Evolutionary conservation across 2,113 vertebrate species (phyloP).

Genomic region (Shinisaurus crocodilurus): DNA sequence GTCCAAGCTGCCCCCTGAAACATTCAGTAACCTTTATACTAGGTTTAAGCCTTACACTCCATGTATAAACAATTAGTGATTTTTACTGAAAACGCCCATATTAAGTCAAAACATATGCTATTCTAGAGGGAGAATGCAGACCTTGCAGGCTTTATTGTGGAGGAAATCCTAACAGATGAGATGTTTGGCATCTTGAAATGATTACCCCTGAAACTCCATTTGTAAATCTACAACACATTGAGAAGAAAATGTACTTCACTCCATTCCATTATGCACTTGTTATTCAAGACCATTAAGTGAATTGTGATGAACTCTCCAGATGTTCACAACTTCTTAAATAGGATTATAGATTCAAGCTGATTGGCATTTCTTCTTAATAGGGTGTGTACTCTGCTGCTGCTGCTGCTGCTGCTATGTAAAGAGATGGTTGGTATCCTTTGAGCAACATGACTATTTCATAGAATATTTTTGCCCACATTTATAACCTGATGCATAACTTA

Average conservation of each 20-base stretch:
- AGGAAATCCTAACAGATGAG: background rate
- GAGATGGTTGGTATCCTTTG: background rate
- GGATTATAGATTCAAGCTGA: background rate
- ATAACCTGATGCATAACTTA: background rate
- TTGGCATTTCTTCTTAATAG: background rate
- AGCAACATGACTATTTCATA: background rate
- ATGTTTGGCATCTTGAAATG: background rate
- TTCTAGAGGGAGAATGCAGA: background rate
- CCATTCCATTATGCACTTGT: background rate
- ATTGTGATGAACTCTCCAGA: background rate
- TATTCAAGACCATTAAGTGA: slow-evolving; percentile 7
- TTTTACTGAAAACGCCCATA: background rate
- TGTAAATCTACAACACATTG: slow-evolving; percentile 13
- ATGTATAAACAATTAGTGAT: background rate
- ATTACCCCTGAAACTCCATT: background rate
- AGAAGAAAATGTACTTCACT: slow-evolving; percentile 16
- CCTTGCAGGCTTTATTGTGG: background rate
- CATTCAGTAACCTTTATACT: slow-evolving; percentile 13
- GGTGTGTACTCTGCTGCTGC: background rate
- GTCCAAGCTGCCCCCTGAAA: background rate
- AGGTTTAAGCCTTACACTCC: background rate
- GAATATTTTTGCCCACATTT: background rate
- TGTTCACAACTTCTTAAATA: slow-evolving; percentile 12
- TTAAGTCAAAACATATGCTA: slow-evolving; percentile 28
- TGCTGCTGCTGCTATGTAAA: too few relatives aligned